Percentiles rank a stretch among this genome's conserved stretches.
These are phyloP conservation scores for Xiphophorus birchmanni DNA, from an alignment of 2,797 vertebrate genomes.

Conservation along the genomic window DNA sequence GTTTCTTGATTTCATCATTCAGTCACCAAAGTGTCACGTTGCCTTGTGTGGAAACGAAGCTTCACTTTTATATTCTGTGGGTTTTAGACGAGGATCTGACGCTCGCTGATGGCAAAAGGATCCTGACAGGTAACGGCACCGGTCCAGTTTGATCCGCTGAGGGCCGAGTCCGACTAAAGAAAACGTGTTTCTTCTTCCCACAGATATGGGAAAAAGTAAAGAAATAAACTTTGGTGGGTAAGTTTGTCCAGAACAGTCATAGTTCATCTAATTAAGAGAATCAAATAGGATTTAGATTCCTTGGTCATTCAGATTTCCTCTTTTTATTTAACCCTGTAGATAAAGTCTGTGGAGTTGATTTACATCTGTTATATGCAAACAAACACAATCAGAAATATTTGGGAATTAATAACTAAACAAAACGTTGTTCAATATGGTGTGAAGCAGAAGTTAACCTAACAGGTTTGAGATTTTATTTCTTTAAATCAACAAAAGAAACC, in stretches of 20 bases:
- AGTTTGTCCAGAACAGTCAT: slow-evolving; percentile 35
- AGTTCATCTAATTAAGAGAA: background rate
- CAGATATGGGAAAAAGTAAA: slow-evolving; percentile 82
- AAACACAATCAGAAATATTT: background rate
- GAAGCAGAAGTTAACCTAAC: background rate
- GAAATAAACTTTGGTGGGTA: slow-evolving; percentile 88
- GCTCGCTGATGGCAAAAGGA: slow-evolving; percentile 81
- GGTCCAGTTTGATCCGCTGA: background rate
- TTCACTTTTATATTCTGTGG: background rate
- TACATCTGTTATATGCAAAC: background rate
- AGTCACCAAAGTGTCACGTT: background rate
- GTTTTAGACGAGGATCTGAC: slow-evolving; percentile 83
- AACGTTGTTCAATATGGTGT: too few species aligned
- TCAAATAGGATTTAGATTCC: background rate
- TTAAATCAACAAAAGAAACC: too few species aligned
- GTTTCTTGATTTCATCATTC: background rate
- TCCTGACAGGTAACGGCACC: slow-evolving; percentile 82
- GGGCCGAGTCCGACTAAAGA: background rate
- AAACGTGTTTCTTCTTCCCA: slow-evolving; percentile 33
- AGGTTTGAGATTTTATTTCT: background rate
- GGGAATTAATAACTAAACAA: background rate
- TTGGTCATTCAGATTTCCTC: background rate
- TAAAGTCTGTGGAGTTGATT: background rate
- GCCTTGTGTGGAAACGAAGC: background rate
- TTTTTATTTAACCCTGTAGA: background rate